A percentile compares a stretch with the other conserved stretches of the same genome.
phyloP scores from a whole-genome alignment of 2,113 vertebrate genomes.

The Corapipo altera region DNA sequence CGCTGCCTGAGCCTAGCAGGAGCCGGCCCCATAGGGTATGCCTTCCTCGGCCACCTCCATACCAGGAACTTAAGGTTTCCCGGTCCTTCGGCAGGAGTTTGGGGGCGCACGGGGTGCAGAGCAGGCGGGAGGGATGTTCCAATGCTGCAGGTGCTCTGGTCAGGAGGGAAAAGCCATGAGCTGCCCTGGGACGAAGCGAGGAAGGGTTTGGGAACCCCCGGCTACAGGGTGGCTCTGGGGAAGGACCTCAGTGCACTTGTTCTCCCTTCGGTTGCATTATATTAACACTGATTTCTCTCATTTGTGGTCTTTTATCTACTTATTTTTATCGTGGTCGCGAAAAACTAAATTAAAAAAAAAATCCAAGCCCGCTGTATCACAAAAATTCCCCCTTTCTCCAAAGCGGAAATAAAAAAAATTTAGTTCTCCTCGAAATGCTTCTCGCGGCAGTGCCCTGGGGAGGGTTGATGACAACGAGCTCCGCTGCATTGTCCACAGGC shows the following conservation, averaged over 20 bases:
- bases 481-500: not conserved
- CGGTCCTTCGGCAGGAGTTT: not conserved
- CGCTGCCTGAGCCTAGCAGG: not conserved
- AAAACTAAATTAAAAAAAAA: not conserved
- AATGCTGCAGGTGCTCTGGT: not conserved
- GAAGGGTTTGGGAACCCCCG: not conserved
- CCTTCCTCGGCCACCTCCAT: not conserved
- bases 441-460: not conserved
- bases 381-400: not conserved
- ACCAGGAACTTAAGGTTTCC: not conserved
- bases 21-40: not conserved
- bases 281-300: not conserved
- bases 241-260: not conserved
- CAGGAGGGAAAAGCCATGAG: not conserved
- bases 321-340: not conserved
- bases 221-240: not conserved
- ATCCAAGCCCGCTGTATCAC: rapidly evolving
- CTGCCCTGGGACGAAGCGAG: not conserved
- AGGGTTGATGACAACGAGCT: not conserved
- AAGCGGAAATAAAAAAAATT: not conserved
- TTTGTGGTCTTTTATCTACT: not conserved
- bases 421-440: not conserved
- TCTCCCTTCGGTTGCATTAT: not conserved
- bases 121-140: not conserved
- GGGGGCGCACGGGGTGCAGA: not conserved